phyloP scores from a whole-genome alignment of 2,113 vertebrate genomes.

The Beaufortia kweichowensis region DNA sequence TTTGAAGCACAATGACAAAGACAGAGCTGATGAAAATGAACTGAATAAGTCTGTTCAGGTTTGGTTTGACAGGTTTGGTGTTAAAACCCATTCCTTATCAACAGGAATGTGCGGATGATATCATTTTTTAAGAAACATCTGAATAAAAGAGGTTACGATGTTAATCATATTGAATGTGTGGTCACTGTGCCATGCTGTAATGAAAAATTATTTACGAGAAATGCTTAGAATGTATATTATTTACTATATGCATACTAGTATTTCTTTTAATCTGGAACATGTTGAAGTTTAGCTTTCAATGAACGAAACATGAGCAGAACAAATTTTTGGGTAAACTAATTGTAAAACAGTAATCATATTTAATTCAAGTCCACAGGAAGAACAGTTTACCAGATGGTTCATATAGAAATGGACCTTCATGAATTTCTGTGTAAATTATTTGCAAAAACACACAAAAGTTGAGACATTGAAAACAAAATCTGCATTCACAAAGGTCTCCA shows the following conservation, averaged over 20 bases:
- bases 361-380: no score
- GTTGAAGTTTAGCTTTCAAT: no score
- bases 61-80: constrained; percentile 72
- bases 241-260: no score
- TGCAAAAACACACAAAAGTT: not conserved
- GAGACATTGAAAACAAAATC: not conserved
- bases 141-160: constrained; percentile 38
- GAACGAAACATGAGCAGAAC: no score
- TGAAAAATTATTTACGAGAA: not conserved
- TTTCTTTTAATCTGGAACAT: no score
- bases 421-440: no score
- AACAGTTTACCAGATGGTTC: no score
- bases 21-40: constrained; percentile 57
- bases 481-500: not conserved
- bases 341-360: no score
- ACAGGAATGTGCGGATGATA: constrained; percentile 66
- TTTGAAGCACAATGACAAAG: constrained; percentile 70
- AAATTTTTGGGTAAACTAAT: no score
- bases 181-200: not conserved
- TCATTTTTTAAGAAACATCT: constrained; percentile 68
- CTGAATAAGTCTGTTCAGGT: constrained; percentile 66
- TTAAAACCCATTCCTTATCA: constrained; percentile 63
- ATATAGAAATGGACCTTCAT: no score
- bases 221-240: not conserved
- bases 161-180: not conserved